A percentile compares a stretch with the other conserved stretches of the same genome.
Conservation (phyloP, 2,888 invertebrate genomes). For the Protodeltote pygarga region DNA sequence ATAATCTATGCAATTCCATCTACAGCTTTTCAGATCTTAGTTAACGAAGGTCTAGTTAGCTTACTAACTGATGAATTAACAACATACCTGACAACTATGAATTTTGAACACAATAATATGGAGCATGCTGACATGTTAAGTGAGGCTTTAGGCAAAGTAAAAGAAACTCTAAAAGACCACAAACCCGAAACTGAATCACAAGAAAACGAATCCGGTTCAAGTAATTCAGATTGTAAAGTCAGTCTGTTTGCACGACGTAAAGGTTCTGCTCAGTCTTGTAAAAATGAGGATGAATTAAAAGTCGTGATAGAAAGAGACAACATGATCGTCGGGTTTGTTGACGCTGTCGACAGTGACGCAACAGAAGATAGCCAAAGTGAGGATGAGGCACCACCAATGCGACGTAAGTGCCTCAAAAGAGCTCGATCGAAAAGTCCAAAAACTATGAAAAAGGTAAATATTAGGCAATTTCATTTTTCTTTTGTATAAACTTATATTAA, state of each 20-base stretch:
- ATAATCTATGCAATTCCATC: background rate
- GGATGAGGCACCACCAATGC: conserved; percentile 56
- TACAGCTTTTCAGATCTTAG: conserved; percentile 78
- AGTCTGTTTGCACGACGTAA: conserved; percentile 67
- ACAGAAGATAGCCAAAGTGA: conserved; percentile 75
- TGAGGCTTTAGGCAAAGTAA: conserved; percentile 46
- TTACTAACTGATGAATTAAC: conserved; percentile 77
- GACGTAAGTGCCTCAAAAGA: conserved; percentile 68
- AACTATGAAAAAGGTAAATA: conserved; percentile 65
- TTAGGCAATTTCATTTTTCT: background rate
- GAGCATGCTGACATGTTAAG: conserved; percentile 49
- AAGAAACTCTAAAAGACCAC: conserved; percentile 28
- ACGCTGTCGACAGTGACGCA: conserved; percentile 74
- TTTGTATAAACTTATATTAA: no score
- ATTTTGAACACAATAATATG: conserved; percentile 70
- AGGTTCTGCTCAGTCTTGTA: conserved; percentile 56
- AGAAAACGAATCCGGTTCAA: conserved; percentile 23
- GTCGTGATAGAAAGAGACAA: conserved; percentile 82
- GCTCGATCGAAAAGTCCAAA: conserved; percentile 68
- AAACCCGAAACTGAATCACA: conserved; percentile 23
- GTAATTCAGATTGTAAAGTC: conserved; percentile 47
- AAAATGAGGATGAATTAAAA: conserved; percentile 73
- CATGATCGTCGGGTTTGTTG: conserved; percentile 81
- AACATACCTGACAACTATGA: conserved; percentile 74
- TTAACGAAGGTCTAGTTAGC: conserved; percentile 77